Base-by-base conservation (phyloP, 2,888 invertebrate genomes). In the Muschampia staudingeri region DNA sequence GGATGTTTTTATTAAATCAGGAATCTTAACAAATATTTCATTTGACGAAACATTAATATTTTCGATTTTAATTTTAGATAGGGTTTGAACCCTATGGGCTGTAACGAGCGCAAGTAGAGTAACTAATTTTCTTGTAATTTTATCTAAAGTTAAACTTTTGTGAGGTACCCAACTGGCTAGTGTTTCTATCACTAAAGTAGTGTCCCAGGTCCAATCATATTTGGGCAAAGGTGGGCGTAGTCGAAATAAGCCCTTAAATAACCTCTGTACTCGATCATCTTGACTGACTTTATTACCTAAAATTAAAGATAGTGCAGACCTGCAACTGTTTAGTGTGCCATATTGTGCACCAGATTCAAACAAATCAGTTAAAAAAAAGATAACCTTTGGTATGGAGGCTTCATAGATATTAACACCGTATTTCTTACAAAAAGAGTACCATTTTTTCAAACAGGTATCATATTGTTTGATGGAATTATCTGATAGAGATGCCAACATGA, bases 1-100 rank as follows among this genome's bases (percentile, higher is more conserved):
- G 56, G 85, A 83, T 30, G 85, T 85, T 69, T 85, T 85, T 37
- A 83, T 80, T 34, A 76, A n/a, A 40, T 83, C 80, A 40, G 80
- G 14, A 65, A 37, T 82, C 78, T 75, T 78, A 30, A 25, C 9
- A 44, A n/a, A n/a, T 48, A 77, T 67, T 72, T 14, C 34, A 48
- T 25, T 67, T 12, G 37, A 25, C 0, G 16, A 42, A 40, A 75
- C n/a, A 69, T 69, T 69, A n/a, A 69, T 69, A 69, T 71, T 71
- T 40, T 71, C 40, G 11, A 71, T 12, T 40, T 40, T 71, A 71
- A 71, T 71, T 71, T 40, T 40, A 19, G 70, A 71, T 19, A 71
- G 12, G 12, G 70, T 40, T 71, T 71, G 70, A 42, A 71, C 70
- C 40, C 78, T 78, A 37, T 80, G 80, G n/a, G 80, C 80, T 3